Evolutionary conservation across 1,140 invertebrate species (phyloP).

Genomic region (Liolophura sinensis): DNA sequence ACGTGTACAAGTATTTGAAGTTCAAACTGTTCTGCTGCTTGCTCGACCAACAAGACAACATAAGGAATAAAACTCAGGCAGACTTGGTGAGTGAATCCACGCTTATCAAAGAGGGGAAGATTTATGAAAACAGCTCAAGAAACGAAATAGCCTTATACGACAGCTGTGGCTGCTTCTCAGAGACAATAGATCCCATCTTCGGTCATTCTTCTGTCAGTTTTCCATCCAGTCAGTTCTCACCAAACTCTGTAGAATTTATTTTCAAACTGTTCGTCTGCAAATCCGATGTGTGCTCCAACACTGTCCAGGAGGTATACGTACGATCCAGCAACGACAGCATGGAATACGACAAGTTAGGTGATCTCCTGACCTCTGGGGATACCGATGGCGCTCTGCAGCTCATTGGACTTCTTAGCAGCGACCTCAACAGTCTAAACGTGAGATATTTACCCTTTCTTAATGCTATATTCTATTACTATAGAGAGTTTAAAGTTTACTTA

Average conservation of each 20-base stretch:
- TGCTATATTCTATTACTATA: too few species aligned
- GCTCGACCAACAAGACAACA: too few species aligned
- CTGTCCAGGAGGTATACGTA: conserved; percentile 27
- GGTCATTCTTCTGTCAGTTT: conserved; percentile 4
- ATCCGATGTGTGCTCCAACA: conserved; percentile 24
- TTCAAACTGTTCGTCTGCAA: conserved; percentile 41
- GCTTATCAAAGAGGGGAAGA: conserved; percentile 23
- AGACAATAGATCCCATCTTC: conserved; percentile 8
- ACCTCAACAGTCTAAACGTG: too few species aligned
- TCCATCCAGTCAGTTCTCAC: neutral
- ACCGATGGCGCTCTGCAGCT: conserved; percentile 6
- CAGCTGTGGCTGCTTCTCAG: conserved; percentile 26
- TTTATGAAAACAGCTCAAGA: conserved; percentile 30
- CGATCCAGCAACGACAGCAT: conserved; percentile 28
- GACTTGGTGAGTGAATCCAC: conserved; percentile 20
- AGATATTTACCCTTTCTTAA: too few species aligned
- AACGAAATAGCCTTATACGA: conserved; percentile 39
- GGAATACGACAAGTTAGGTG: conserved; percentile 10
- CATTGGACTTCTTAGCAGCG: too few species aligned
- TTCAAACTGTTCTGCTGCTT: too few species aligned
- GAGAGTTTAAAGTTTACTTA: too few species aligned
- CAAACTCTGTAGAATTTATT: conserved; percentile 18
- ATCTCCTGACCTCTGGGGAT: conserved; percentile 11
- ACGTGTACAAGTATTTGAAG: too few species aligned
- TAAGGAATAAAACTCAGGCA: conserved; percentile 3